These are phyloP conservation scores for Icerya purchasi DNA, from an alignment of 2,888 invertebrate genomes.

Conservation along the genomic window DNA sequence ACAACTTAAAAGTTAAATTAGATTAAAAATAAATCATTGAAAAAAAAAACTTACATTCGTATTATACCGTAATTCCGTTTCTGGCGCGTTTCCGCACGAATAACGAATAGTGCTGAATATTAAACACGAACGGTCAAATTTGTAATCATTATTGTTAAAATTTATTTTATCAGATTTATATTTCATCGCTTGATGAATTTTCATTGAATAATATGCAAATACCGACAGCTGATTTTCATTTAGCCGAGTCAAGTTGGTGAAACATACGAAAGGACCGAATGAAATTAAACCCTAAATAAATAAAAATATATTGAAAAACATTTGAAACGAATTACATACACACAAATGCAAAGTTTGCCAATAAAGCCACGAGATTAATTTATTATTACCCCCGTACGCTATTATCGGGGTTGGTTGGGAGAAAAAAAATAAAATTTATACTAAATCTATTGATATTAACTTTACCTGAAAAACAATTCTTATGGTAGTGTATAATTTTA, in stretches of 20 bases:
- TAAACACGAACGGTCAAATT: constrained; percentile 63
- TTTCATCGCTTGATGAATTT: constrained; percentile 36
- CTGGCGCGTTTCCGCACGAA: constrained; percentile 78
- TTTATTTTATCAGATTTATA: constrained; percentile 50
- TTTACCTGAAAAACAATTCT: too few relatives aligned
- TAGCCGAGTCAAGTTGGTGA: constrained; percentile 66
- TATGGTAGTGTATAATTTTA: too few relatives aligned
- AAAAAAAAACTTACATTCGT: constrained; percentile 58
- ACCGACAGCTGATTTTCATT: constrained; percentile 65
- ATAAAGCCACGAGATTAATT: too few relatives aligned
- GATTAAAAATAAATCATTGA: too few relatives aligned
- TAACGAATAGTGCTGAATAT: constrained; percentile 71
- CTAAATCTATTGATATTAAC: too few relatives aligned
- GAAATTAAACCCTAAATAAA: constrained; percentile 55
- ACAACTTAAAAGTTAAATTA: too few relatives aligned
- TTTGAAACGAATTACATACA: too few relatives aligned
- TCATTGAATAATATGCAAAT: constrained; percentile 59
- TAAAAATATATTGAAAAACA: neutral
- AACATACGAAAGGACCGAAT: constrained; percentile 69
- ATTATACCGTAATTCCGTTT: constrained; percentile 84
- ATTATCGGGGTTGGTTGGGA: too few relatives aligned
- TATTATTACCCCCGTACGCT: too few relatives aligned
- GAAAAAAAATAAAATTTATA: too few relatives aligned
- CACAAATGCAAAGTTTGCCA: too few relatives aligned
- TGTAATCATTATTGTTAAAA: constrained; percentile 71